A percentile compares a stretch with the other conserved stretches of the same genome.
phyloP scores from a whole-genome alignment of 2,797 vertebrate species.

The Danio kyathit region DNA sequence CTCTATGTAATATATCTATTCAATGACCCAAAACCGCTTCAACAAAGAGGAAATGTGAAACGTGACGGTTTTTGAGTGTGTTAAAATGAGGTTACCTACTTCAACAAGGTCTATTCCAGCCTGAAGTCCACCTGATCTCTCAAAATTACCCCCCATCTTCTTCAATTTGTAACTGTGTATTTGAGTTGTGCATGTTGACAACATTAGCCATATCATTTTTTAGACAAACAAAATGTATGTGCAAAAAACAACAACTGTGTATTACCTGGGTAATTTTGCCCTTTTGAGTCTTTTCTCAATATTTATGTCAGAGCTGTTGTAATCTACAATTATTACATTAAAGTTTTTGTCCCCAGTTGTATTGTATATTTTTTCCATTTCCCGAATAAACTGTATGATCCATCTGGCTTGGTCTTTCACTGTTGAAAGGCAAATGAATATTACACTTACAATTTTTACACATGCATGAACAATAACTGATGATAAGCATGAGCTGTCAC shows the following conservation, averaged over 20 bases:
- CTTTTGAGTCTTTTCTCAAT: slow-evolving; percentile 65
- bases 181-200: neutral
- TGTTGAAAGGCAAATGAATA: slow-evolving; percentile 54
- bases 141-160: slow-evolving; percentile 38
- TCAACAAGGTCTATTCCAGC: slow-evolving; percentile 51
- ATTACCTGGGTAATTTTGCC: slow-evolving; percentile 51
- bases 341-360: slow-evolving; percentile 78
- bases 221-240: neutral
- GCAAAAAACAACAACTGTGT: neutral
- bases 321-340: slow-evolving; percentile 83
- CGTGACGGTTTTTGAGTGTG: neutral
- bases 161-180: slow-evolving; percentile 46
- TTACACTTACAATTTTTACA: neutral
- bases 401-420: slow-evolving; percentile 89
- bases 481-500: neutral
- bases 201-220: neutral
- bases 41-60: neutral
- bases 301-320: slow-evolving; percentile 84
- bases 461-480: neutral
- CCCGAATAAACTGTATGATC: slow-evolving; percentile 84
- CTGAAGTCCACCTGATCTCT: slow-evolving; percentile 50
- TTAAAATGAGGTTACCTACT: slow-evolving; percentile 8
- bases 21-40: neutral
- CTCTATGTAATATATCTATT: neutral
- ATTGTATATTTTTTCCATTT: slow-evolving; percentile 82